Evolutionary conservation across 2,797 vertebrate genomes (phyloP).

Genomic region (Phyllotis vaccarum): DNA sequence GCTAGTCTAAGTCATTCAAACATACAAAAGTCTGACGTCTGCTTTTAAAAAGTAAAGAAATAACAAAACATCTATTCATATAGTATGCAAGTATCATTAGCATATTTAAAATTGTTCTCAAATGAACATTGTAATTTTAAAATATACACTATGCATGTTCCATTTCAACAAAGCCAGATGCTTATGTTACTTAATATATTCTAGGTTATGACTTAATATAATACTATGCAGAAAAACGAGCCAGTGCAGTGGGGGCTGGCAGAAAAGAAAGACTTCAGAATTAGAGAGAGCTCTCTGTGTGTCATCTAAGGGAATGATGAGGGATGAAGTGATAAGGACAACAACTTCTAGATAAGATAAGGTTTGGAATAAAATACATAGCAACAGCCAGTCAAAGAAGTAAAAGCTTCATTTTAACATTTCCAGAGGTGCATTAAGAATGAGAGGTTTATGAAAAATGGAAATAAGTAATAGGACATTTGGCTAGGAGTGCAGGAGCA

Average conservation of each 20-base stretch:
- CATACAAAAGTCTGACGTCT: neutral
- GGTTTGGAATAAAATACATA: neutral
- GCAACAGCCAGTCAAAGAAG: neutral
- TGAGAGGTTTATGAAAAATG: neutral
- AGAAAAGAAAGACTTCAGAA: neutral
- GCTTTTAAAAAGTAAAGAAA: neutral
- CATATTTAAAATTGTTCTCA: neutral
- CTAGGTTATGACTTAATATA: neutral
- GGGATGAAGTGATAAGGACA: neutral
- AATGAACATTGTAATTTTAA: neutral
- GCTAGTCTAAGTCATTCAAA: neutral
- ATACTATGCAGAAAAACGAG: neutral
- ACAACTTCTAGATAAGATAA: neutral
- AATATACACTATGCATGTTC: neutral
- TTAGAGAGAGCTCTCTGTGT: rapidly evolving
- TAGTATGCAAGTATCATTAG: neutral
- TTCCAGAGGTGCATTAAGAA: neutral
- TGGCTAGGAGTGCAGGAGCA: neutral
- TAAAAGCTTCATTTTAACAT: neutral
- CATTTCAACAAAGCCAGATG: neutral
- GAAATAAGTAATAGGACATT: neutral
- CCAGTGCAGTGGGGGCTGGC: neutral
- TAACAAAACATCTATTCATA: neutral
- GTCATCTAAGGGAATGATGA: neutral
- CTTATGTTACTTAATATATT: neutral